Base-by-base conservation (phyloP, 2,888 invertebrate genomes). In the Oxytorus armatus region DNA sequence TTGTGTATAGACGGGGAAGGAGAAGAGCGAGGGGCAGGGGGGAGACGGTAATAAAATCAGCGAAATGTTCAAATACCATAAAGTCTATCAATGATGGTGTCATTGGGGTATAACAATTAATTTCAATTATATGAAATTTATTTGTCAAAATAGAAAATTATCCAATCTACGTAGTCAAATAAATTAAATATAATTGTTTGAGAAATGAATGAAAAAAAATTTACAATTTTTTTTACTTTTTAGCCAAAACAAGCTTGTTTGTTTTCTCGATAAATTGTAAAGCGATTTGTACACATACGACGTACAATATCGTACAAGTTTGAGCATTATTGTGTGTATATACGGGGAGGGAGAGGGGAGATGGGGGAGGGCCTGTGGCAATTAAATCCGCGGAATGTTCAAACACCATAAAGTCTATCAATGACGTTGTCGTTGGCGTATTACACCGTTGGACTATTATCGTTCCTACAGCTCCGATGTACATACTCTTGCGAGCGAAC, bases 341-440 rank as follows among this genome's bases (percentile, higher is more conserved):
- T 39, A 14, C 73, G 39, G 55, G 21, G 18, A 14, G 3, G n/a
- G 11, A 3, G 51, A 21, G 51, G 21, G 23, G 5, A 23, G 18
- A 21, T n/a, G 29, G 0, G 53, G n/a, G 23, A n/a, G 25, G n/a
- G 53, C n/a, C 3, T 25, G 25, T 14, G 44, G 70, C 84, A 83
- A 85, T 85, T 85, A 85, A 84, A 85, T 82, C 72, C 74, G 53
- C 33, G 81, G 84, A 84, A 84, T 85, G 82, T 80, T 82, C 79
- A 74, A 65, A 74, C 77, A 72, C 82, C 42, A 61, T 77, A 81
- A 78, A 77, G 78, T 77, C 82, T 83, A 79, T 83, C 85, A 83
- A 81, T 79, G 78, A 63, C 47, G 42, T 18, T 61, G 59, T 51
- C 18, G 53, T 39, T 42, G 47, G 42, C 39, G 44, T 61, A 57